These are phyloP conservation scores for roundworm (Caenorhabditis elegans) DNA, from an alignment of 1,140 invertebrate species.

Conservation along the genomic window WBcel235 BX284602.5:5815001-5815500, in stretches of 20 bases:
- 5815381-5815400: slow-evolving; percentile 16
- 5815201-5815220: slow-evolving; percentile 25
- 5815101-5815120: not conserved
- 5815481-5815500: too few relatives aligned
- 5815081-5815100: not conserved
- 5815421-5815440: too few relatives aligned
- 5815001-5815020: not conserved
- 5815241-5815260: not conserved
- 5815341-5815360: too few relatives aligned
- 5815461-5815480: too few relatives aligned
- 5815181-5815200: not conserved
- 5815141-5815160: slow-evolving; percentile 39
- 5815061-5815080: slow-evolving; percentile 38
- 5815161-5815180: slow-evolving; percentile 38
- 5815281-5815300: not conserved
- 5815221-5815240: not conserved
- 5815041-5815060: not conserved
- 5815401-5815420: slow-evolving; percentile 23
- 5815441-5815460: too few relatives aligned
- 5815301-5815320: not conserved
- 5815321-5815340: too few relatives aligned
- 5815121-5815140: slow-evolving; percentile 7
- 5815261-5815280: slow-evolving; percentile 14
- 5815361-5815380: too few relatives aligned
- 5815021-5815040: slow-evolving; percentile 43